phyloP scores from a whole-genome alignment of 1,140 invertebrate genomes.

The Sminthurinus signatus region DNA sequence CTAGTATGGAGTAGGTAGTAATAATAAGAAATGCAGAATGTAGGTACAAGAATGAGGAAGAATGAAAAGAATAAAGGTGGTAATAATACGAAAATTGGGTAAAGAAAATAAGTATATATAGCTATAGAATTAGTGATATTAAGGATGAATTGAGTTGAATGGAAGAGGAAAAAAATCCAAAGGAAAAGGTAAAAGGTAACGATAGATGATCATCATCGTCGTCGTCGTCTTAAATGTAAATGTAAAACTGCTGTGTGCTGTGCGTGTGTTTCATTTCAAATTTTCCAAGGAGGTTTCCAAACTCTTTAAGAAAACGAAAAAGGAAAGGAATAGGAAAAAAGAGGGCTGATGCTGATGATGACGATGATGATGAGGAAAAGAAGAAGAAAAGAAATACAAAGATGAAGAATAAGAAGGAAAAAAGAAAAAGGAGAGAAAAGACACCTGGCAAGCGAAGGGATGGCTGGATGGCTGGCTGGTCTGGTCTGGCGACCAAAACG shows the following conservation, averaged over 20 bases:
- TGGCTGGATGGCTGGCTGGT: background rate
- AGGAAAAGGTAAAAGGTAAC: too few species aligned
- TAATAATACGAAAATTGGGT: too few species aligned
- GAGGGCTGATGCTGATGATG: background rate
- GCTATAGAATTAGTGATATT: too few species aligned
- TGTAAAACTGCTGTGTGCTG: background rate
- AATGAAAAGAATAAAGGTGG: too few species aligned
- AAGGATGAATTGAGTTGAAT: too few species aligned
- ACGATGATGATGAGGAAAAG: background rate
- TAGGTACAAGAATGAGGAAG: too few species aligned
- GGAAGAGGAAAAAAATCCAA: too few species aligned
- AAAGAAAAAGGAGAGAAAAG: slow-evolving; percentile 6
- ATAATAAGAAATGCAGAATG: too few species aligned
- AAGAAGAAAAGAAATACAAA: background rate
- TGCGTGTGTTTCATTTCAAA: slow-evolving; percentile 6
- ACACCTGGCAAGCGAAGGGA: slow-evolving; percentile 15
- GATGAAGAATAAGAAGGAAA: slow-evolving; percentile 12
- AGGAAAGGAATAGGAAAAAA: background rate
- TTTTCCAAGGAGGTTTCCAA: background rate
- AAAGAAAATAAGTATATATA: too few species aligned
- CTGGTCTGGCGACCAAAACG: too few species aligned
- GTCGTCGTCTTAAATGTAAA: background rate
- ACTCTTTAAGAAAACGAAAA: background rate
- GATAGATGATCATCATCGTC: too few species aligned
- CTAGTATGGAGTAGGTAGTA: too few species aligned